phyloP scores from a whole-genome alignment of 2,797 vertebrate genomes.

The Notolabrus celidotus region DNA sequence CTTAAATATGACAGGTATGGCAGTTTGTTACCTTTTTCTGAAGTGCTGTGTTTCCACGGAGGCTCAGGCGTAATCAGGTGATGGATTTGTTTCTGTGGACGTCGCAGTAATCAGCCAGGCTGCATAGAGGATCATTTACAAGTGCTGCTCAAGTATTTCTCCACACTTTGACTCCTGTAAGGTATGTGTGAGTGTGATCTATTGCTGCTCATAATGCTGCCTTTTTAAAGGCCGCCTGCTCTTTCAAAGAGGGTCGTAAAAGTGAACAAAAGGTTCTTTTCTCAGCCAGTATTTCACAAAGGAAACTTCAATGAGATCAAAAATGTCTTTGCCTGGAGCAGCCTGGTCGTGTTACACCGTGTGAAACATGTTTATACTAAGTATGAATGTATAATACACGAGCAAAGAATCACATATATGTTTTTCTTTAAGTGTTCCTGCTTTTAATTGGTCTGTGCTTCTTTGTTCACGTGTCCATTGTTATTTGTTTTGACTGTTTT shows the following conservation, averaged over 20 bases:
- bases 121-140: constrained; percentile 57
- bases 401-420: neutral
- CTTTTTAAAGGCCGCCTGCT: constrained; percentile 53
- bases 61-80: constrained; percentile 51
- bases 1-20: constrained; percentile 66
- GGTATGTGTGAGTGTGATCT: constrained; percentile 51
- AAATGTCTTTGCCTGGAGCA: constrained; percentile 14
- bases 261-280: constrained; percentile 36
- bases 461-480: too few species aligned
- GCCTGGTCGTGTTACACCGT: neutral
- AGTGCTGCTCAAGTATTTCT: constrained; percentile 41
- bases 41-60: constrained; percentile 50
- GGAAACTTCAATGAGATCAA: constrained; percentile 24
- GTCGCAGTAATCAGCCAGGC: constrained; percentile 52
- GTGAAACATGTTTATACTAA: neutral
- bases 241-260: constrained; percentile 46
- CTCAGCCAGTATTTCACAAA: constrained; percentile 29
- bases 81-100: constrained; percentile 67
- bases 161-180: constrained; percentile 31
- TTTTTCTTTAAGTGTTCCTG: too few species aligned
- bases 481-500: too few species aligned
- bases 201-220: constrained; percentile 36
- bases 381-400: neutral
- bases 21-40: constrained; percentile 57
- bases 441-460: too few species aligned